Base-by-base conservation (phyloP, 2,113 vertebrate species). In the Scartelaos histophorus region DNA sequence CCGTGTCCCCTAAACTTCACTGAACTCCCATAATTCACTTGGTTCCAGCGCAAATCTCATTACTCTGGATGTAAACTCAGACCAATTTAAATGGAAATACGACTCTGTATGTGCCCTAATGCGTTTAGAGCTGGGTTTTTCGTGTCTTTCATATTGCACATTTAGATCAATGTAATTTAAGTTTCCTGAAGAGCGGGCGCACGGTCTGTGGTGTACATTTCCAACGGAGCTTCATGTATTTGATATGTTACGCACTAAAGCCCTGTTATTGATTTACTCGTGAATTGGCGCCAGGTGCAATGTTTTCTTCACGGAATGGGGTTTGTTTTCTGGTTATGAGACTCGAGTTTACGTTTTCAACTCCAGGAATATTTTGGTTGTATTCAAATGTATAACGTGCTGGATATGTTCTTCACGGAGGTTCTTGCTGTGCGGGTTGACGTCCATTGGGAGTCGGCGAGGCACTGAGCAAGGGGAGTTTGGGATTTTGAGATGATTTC, bases 31-130 rank as follows among this genome's bases (percentile, higher is more conserved):
- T 67, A 58, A 75, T 65, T 85, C 61, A 75, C 64, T 78, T 71
- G 73, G 62, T 83, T 72, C 79, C 67, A 45, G 22, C 46, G 25
- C 38, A 58, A 76, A 65, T 79, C 29, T 70, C 71, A 66, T 84
- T 61, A 76, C 60, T 84, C 60, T 78, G 45, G 58, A 68, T 19
- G 34, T 65, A 54, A 78, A 66, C 51, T 11, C 24, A 34, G 35
- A 12, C 66, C 56, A 53, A 45, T 74, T 80, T 70, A 29, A 34
- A 61, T 67, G 49, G 80, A 80, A 85, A 73, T 70, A 67, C 22
- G 35, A 78, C 43, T 17, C 70, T 35, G 22, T 24, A 71, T 62
- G 57, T 65, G 45, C 22, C 34, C 17, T 38, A n/a, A 75, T 78
- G 61, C 13, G 46, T 56, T 54, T 71, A 13, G 70, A 21, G 43